Evolutionary conservation across 1,140 invertebrate genomes (phyloP), one percentile per base, ranked within the genome.

Genomic region (Magallana ariakensis): DNA sequence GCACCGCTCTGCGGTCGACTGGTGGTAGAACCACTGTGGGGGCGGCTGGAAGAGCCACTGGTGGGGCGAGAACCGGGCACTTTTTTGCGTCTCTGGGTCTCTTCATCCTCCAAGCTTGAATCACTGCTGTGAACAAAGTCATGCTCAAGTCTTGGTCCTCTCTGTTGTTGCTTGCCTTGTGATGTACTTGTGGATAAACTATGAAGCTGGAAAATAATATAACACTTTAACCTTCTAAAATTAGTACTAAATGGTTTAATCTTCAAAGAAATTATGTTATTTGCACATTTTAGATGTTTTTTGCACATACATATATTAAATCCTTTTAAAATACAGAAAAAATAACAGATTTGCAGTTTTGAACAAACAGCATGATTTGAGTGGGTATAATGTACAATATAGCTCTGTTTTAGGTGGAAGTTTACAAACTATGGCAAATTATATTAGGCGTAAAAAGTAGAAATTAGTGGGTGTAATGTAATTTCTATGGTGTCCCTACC

Each of bases 141-240:
- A 80, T 92, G 90, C 53, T 92, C 92, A 11, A 89, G 91, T 55
- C 89, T 87, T 5, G 92, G 90, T 16, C 92, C 92, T 81, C 91
- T 89, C 8, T 89, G 60, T 26, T 88, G 89, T 26, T 88, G 89
- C 7, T 87, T 60, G 19, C 88, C 90, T 80, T 83, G 83, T 1
- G 54, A 58, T 11, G 13, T 19, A 26, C 8, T 26, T 33, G 82
- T 46, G 33, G 33, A 46, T 46, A 46, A 55, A 46, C 82, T 84
- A 22, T 57, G 19, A 7, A 84, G n/a, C 82, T 84, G 10, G 1
- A 84, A 84, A 33, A 46, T 19, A 0, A 33, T 80, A 53, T 16
- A 16, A 7, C 8, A 5, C 60, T 5, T 19, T 5, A 7, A 62
- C 19, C 2, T 8, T 62, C 60, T 62, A 5, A 62, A 16, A 62